Evolutionary conservation across 2,113 vertebrate species (phyloP), one percentile per base, ranked within the genome.

Genomic region (Apistogramma diplotaenia): DNA sequence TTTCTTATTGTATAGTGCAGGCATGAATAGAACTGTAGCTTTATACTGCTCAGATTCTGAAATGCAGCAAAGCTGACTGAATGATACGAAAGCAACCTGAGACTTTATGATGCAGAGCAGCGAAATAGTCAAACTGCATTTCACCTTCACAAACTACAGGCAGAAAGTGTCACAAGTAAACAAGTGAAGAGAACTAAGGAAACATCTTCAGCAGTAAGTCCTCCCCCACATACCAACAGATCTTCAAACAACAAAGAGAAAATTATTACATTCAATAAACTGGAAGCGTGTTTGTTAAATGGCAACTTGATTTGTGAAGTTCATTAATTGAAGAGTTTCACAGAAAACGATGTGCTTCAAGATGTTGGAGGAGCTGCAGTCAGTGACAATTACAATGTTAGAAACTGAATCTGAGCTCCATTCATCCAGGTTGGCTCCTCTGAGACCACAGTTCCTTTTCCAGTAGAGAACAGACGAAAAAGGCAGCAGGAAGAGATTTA

Each of bases 41-140:
- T 37, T 37, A 37, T 11, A 37, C 35, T 37, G 35, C 60, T 62
- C 7, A 0, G 60, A 25, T 40, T 40, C 35, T 23, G n/a, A 40
- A 62, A 25, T 4, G 0, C 13, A 40, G 0, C 60, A 40, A 40
- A 9, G 7, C 23, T 37, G 33, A 0, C 59, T 15, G 0, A 12
- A 37, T 0, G 13, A 62, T 62, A 37, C 23, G 2, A 62, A 62
- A 62, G 59, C 0, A 4, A 37, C 59, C 15, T 31, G 4, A 2
- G 19, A 61, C 33, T 12, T 23, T 61, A 21, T 0, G 6, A 61
- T 21, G n/a, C 3, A 25, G 60, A 23, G 12, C 60, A 23, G 60
- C 9, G n/a, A 62, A 62, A 62, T 62, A 40, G 5, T 40, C n/a
- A 0, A 21, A 5, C 61, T 37, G 40, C 61, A 43, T 43, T 43